Base-by-base conservation (phyloP, 2,888 invertebrate species). In the Empis stercorea region DNA sequence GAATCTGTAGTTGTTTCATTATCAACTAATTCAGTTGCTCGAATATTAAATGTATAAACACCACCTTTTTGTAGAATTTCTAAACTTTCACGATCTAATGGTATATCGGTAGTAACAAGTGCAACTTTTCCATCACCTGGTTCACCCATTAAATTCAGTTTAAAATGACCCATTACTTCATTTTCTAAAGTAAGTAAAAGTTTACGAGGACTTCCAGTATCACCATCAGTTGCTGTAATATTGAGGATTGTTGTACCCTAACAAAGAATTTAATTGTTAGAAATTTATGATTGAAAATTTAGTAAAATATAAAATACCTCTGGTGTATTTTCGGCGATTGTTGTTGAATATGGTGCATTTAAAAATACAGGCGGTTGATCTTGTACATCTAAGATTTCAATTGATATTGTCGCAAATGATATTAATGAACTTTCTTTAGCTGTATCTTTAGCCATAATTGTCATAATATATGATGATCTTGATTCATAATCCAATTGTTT, bases 321-420 rank as follows among this genome's bases (percentile, higher is more conserved):
- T 2, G 75, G 70, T 0, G 81, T 81, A 57, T 85, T 86, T 65
- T 91, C 89, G 4, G 79, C 73, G 1, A 89, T 74, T 0, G 81
- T 80, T 1, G 81, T 81, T 5, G 84, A 84, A 59, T 84, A 89
- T 0, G 88, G 88, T 1, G 85, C 81, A 60, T 85, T 84, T 1
- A 81, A 63, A 59, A 91, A 88, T n/a, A 77, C 70, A 0, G 89
- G 89, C 9, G 85, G 82, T 57, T 87, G 87, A 65, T 91, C 88
- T 61, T 82, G 91, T 0, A 87, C 79, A 61, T 91, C 91, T 49
- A 79, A 70, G 7, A 91, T 76, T 37, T 82, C 79, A 0, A 84
- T 80, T 0, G 85, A 78, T 11, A 91, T 76, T 39, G 82, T 82
- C 0, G 87, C 85, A 14, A 76, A 69, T 0, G 85, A 79, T 32